Percentiles rank a stretch among this genome's conserved stretches.
Evolutionary conservation across 1,140 invertebrate species (phyloP).

Genomic region (Bilobella aurantiaca): DNA sequence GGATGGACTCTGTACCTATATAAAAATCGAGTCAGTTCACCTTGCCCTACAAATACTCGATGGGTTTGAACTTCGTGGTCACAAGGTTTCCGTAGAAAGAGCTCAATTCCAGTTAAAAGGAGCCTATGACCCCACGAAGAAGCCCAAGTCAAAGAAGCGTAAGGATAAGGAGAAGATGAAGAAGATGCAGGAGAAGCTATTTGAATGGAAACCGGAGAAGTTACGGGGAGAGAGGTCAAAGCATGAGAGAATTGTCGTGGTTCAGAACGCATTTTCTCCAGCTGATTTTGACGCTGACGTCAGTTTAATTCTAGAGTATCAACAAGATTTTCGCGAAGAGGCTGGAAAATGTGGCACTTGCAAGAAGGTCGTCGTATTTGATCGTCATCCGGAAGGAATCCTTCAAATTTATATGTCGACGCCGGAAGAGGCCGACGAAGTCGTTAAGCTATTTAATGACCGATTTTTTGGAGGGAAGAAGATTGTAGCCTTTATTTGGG

Average conservation of each 20-base stretch:
- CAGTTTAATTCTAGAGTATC: constrained; percentile 75
- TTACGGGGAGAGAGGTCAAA: constrained; percentile 68
- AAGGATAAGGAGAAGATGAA: constrained; percentile 83
- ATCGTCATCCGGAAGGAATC: constrained; percentile 88
- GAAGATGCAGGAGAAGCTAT: constrained; percentile 83
- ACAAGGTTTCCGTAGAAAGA: constrained; percentile 74
- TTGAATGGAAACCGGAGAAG: constrained; percentile 94
- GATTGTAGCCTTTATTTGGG: constrained; percentile 80
- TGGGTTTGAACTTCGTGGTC: constrained; percentile 66
- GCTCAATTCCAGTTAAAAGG: constrained; percentile 95
- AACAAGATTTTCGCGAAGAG: constrained; percentile 80
- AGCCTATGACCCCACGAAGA: constrained; percentile 81
- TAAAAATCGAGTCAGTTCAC: constrained; percentile 87
- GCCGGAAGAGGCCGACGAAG: constrained; percentile 80
- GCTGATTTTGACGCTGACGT: constrained; percentile 83
- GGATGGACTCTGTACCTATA: constrained; percentile 92
- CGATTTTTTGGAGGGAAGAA: constrained; percentile 80
- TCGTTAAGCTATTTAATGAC: constrained; percentile 76
- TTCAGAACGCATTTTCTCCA: constrained; percentile 89
- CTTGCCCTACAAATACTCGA: constrained; percentile 86
- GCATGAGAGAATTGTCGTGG: constrained; percentile 79
- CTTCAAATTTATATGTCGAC: constrained; percentile 83
- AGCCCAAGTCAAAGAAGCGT: constrained; percentile 82
- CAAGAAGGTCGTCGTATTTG: constrained; percentile 82
- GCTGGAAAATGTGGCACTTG: constrained; percentile 86